Conservation (phyloP, 2,888 invertebrate species). For the Aradus depressus region DNA sequence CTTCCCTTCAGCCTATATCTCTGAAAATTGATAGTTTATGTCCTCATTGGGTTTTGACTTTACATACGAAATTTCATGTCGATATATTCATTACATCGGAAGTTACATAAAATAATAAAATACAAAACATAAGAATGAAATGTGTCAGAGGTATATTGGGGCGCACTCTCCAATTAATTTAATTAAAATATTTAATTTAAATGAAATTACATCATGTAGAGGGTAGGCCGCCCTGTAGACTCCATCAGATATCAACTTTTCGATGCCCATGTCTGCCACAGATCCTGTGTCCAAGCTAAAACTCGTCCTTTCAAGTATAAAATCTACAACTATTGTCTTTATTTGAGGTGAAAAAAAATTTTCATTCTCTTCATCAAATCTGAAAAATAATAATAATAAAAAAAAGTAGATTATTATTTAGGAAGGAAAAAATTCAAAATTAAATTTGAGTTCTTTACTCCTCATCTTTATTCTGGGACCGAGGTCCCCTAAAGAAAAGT, state of each 20-base stretch:
- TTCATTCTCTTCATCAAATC: conserved; percentile 68
- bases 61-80: too few species aligned
- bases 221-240: conserved; percentile 44
- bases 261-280: conserved; percentile 54
- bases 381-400: conserved; percentile 36
- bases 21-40: too few species aligned
- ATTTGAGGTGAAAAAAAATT: conserved; percentile 78
- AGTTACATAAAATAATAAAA: background rate
- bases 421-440: background rate
- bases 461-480: background rate
- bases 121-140: background rate
- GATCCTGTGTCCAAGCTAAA: conserved; percentile 54
- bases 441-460: background rate
- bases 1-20: too few species aligned
- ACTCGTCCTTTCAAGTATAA: conserved; percentile 77
- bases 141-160: too few species aligned
- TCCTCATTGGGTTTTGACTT: too few species aligned
- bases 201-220: conserved; percentile 42
- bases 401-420: background rate
- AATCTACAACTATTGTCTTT: conserved; percentile 79
- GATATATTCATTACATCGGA: too few species aligned
- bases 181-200: too few species aligned
- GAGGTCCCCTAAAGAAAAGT: too few species aligned
- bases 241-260: conserved; percentile 42
- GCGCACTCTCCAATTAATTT: too few species aligned